These are phyloP conservation scores for Melipona bicolor DNA, from an alignment of 2,888 invertebrate species.

Conservation along the genomic window DNA sequence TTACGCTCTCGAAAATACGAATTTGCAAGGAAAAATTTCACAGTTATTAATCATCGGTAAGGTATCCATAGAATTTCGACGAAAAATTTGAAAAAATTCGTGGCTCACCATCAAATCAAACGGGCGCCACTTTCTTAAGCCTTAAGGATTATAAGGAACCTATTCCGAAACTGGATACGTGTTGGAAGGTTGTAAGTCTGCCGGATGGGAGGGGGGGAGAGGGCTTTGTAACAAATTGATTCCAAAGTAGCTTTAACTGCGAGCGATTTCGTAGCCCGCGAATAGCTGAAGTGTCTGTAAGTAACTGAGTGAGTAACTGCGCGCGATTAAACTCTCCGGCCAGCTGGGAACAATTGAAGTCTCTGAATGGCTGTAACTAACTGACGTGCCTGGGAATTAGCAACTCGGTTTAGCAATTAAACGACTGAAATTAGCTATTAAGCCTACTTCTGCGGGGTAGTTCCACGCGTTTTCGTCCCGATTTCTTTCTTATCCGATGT, in stretches of 20 bases:
- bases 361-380: conserved; percentile 31
- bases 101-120: not conserved
- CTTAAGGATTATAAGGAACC: not conserved
- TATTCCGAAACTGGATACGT: not conserved
- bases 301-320: conserved; percentile 31
- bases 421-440: conserved; percentile 23
- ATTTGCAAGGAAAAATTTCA: too few relatives aligned
- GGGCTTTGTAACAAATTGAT: conserved; percentile 21
- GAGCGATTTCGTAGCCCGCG: conserved; percentile 29
- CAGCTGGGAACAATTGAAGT: conserved; percentile 36
- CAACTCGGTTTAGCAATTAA: conserved; percentile 26
- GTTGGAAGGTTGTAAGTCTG: conserved; percentile 6
- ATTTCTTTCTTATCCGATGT: not conserved
- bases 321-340: conserved; percentile 29
- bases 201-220: not conserved
- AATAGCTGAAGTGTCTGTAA: conserved; percentile 36
- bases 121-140: not conserved
- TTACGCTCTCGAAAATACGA: too few relatives aligned
- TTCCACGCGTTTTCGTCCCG: not conserved
- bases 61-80: too few relatives aligned
- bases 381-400: conserved; percentile 35
- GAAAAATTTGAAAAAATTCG: too few relatives aligned
- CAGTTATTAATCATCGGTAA: too few relatives aligned
- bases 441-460: not conserved
- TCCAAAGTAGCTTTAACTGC: conserved; percentile 31